These are phyloP conservation scores for Gadus chalcogrammus DNA, from an alignment of 2,113 vertebrate genomes.

Conservation along the genomic window DNA sequence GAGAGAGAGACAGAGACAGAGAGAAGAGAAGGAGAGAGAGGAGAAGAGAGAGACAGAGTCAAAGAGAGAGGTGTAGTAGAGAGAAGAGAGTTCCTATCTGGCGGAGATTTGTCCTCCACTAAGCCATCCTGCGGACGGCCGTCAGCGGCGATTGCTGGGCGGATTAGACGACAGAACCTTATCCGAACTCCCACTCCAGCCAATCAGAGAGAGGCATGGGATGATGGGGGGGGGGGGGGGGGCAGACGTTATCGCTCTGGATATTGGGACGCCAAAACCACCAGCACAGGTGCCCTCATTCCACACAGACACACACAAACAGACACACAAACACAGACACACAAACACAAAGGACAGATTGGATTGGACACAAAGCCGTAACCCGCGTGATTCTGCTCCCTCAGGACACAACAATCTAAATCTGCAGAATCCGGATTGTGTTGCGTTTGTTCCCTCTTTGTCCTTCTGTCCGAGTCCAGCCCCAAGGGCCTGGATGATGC, in stretches of 20 bases:
- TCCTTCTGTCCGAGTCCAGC: constrained; percentile 43
- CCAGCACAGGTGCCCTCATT: constrained; percentile 1
- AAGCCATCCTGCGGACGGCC: constrained; percentile 69
- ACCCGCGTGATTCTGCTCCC: constrained; percentile 34
- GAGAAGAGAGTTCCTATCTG: constrained; percentile 59
- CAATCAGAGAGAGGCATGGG: constrained; percentile 57
- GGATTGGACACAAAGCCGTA: constrained; percentile 35
- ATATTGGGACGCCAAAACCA: constrained; percentile 34
- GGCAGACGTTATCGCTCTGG: constrained; percentile 23
- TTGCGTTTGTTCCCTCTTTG: constrained; percentile 30
- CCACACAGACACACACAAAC: neutral
- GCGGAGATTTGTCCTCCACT: constrained; percentile 71
- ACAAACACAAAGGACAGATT: constrained; percentile 24
- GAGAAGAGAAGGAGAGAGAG: neutral
- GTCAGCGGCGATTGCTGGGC: constrained; percentile 68
- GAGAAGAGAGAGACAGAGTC: constrained; percentile 15
- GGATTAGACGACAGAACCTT: constrained; percentile 69
- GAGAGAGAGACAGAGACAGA: constrained; percentile 15
- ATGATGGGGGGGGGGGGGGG: constrained; percentile 47
- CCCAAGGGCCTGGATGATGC: constrained; percentile 37
- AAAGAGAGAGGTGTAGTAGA: constrained; percentile 34
- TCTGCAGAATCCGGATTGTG: constrained; percentile 53
- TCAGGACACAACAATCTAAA: constrained; percentile 37
- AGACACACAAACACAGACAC: constrained; percentile 9
- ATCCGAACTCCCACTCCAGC: constrained; percentile 56